Evolutionary conservation across 2,888 invertebrate genomes (phyloP).

Genomic region (Aelia acuminata): DNA sequence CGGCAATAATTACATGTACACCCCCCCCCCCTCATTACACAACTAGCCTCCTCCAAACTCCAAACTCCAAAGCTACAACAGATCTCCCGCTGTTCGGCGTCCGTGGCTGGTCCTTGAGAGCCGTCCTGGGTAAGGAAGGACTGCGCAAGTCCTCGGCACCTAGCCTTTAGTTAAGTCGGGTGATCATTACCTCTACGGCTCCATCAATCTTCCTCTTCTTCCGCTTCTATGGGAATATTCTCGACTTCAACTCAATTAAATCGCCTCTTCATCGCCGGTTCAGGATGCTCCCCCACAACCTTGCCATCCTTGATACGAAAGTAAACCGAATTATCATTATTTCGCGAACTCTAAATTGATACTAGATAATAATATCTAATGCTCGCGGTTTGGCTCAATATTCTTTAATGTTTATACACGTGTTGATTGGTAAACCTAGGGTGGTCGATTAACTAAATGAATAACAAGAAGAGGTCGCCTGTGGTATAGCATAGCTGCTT

Average conservation of each 20-base stretch:
- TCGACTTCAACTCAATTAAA: not conserved
- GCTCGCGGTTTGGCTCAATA: too few species aligned
- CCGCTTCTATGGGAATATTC: not conserved
- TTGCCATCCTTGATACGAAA: not conserved
- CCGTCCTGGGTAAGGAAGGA: not conserved
- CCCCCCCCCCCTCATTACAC: slow-evolving; percentile 52
- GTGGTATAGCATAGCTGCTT: too few species aligned
- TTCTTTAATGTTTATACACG: too few species aligned
- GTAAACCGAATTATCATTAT: not conserved
- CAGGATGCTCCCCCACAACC: not conserved
- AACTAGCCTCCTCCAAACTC: slow-evolving; percentile 24
- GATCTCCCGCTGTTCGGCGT: not conserved
- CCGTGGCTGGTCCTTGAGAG: not conserved
- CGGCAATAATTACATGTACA: slow-evolving; percentile 49
- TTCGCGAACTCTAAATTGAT: too few species aligned
- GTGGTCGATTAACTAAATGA: too few species aligned
- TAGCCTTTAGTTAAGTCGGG: not conserved
- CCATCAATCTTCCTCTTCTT: slow-evolving; percentile 7
- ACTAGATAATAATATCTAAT: too few species aligned
- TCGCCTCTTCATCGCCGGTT: not conserved
- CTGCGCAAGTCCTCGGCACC: not conserved
- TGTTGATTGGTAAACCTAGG: too few species aligned
- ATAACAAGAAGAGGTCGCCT: too few species aligned
- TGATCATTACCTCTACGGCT: not conserved
- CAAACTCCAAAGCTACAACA: not conserved